Base-by-base conservation (phyloP, 2,797 vertebrate genomes). In the Xenops minutus region DNA sequence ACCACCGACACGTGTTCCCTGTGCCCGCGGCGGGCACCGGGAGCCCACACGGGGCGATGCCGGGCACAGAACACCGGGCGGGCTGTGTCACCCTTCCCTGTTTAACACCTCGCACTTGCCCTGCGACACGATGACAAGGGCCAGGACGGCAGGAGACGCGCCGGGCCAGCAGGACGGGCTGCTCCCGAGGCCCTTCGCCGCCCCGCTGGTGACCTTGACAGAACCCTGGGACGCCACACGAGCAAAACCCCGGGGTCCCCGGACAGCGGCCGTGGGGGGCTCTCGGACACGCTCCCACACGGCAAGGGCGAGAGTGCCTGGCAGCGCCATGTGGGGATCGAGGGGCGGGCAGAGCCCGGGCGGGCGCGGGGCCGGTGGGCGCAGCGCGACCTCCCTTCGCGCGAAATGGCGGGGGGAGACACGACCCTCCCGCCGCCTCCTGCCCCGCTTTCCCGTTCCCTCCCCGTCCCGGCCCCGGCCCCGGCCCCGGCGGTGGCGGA, bases 1-100 rank as follows among this genome's bases (percentile, higher is more conserved):
- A 6, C 12, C 4, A 52, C 0, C 12, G 9, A 15, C 17, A 2
- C 0, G 2, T 0, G 34, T 9, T 3, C 61, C 7, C 37, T 1
- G 15, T 5, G 10, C 8, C 21, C 10, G 6, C 0, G 8, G 10
- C 0, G 5, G 26, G 7, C 0, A 19, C 8, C 2, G 9, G 39
- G 13, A 39, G 23, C 6, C 32, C 37, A 18, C 36, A 13, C 0
- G 8, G 56, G 16, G 27, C 20, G 4, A 34, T 1, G 12, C 5
- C 19, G n/a, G 3, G 17, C 77, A 18, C 37, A 4, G 26, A 30
- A 23, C 44, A 5, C 7, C 4, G 3, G 2, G 1, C 18, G 4
- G 17, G 4, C 0, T 21, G n/a, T 2, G 22, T 2, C 5, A n/a
- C 18, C 12, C 36, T 21, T 61, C 49, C 61, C 52, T 58, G 1